A percentile compares a stretch with the other conserved stretches of the same genome.
Conservation (phyloP, 2,113 vertebrate genomes). For the Centropristis striata region DNA sequence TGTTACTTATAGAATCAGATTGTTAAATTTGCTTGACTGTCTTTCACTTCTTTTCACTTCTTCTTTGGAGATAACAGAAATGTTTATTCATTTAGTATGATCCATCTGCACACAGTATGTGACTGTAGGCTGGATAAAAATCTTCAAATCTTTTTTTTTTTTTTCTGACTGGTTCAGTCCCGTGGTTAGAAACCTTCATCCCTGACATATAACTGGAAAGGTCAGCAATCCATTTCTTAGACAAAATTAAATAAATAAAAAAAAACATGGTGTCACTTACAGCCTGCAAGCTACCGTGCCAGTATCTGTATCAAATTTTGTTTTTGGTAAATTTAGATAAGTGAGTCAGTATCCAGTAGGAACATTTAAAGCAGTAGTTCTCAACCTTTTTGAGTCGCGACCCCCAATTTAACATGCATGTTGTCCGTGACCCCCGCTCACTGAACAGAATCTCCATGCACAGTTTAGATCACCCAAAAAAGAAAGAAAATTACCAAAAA, state of each 20-base stretch:
- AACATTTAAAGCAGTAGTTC: not conserved
- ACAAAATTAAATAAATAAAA: constrained; percentile 1
- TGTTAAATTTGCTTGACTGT: no score
- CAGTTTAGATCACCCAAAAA: no score
- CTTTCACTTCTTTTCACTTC: not conserved
- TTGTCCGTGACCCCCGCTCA: no score
- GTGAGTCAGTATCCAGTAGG: not conserved
- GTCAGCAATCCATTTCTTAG: not conserved
- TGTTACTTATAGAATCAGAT: not conserved
- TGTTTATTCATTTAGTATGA: no score
- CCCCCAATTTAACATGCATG: no score
- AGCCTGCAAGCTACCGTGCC: not conserved
- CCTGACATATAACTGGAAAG: not conserved
- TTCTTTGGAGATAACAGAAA: not conserved
- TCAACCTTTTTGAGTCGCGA: no score
- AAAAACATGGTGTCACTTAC: constrained; percentile 3
- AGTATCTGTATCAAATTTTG: not conserved
- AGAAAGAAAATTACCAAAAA: no score
- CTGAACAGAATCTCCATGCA: no score
- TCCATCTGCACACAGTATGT: not conserved
- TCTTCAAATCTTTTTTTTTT: not conserved
- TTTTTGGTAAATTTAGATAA: constrained; percentile 1
- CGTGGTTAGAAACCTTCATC: not conserved
- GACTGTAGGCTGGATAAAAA: not conserved
- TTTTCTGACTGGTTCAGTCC: not conserved